Evolutionary conservation across 2,888 invertebrate species (phyloP), one percentile per base, ranked within the genome.

Genomic region (Matsumyia berberina): DNA sequence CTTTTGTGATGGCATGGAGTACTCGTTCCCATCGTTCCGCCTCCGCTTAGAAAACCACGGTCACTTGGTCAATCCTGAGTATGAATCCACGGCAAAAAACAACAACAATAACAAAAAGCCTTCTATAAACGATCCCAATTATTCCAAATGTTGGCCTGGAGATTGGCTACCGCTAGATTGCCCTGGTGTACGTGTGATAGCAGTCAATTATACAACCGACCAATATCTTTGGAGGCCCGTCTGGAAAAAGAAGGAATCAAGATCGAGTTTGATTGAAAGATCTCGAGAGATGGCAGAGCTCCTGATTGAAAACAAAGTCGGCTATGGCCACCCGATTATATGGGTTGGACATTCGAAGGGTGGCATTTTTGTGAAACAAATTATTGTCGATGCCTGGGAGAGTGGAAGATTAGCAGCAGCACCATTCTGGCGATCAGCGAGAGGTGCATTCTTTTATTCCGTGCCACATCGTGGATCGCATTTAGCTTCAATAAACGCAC

Each of bases 301-400:
- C 67, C 91, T 97, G 86, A 92, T 96, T 33, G 93, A 94, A 2
- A 89, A 94, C 69, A 93, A 93, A 5, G 94, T 96, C 12, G 96
- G 96, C 0, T 93, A 96, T 64, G 95, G 95, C 0, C 93, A 93
- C 64, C 97, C 97, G 0, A 95, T 97, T 69, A 93, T 97, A 12
- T 97, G 97, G 96, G 96, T 97, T 3, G 92, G 91, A 1, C 94
- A 94, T 87, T 97, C 97, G 0, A 97, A 97, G 92, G 98, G 98
- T 4, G 97, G 97, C 0, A 92, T 97, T 0, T 95, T 96, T 87
- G 95, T 97, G 19, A 97, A 97, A 89, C 95, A 97, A 91, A 95
- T 97, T 67, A 93, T 97, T 51, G 93, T 95, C 33, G 94, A 95
- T 91, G 93, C 93, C 55, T 93, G 92, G 91, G 93, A 93, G 87